Base-by-base conservation (phyloP, 2,797 vertebrate genomes). In the Enteromius thamalakanensis region DNA sequence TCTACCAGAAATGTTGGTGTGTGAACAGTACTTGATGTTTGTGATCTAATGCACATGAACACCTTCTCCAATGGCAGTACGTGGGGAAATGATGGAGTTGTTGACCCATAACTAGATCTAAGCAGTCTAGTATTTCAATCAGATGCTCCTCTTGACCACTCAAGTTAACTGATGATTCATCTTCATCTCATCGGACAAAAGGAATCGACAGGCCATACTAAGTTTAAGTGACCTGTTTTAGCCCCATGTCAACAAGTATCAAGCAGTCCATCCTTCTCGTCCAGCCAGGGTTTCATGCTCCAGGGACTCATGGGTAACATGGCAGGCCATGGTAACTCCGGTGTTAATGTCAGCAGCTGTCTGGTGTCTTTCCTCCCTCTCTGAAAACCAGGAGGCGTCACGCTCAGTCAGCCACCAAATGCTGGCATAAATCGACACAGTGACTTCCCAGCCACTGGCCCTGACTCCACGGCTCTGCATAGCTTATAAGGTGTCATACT, bases 321-420 rank as follows among this genome's bases (percentile, higher is more conserved):
- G 40, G 75, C 74, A 55, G 69, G 60, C 81, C 74, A 58, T 64
- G 85, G 79, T 53, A 79, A 80, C 71, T 85, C 80, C 42, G 70
- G 79, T 81, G 83, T 67, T 58, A 69, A 85, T 86, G 72, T 76
- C 47, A 76, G 72, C 85, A 82, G 71, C 84, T 80, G 68, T 80
- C 80, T 67, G 76, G 72, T 85, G 69, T 85, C 81, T 85, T 68
- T 79, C 53, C 76, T 51, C 53, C 42, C 34, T 74, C 70, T 78
- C 68, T 58, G 72, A 76, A 71, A 72, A 70, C 86, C 74, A 76
- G 40, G 51, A 79, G 64, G 84, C 78, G 79, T 87, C 83, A 90
- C 51, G 83, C 76, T 87, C 81, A 80, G 86, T 67, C 68, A 82
- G 83, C 86, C 82, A 86, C 85, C 55, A 86, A 88, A 88, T 84